Conservation (phyloP, 2,888 invertebrate genomes). For the Bugula neritina region DNA sequence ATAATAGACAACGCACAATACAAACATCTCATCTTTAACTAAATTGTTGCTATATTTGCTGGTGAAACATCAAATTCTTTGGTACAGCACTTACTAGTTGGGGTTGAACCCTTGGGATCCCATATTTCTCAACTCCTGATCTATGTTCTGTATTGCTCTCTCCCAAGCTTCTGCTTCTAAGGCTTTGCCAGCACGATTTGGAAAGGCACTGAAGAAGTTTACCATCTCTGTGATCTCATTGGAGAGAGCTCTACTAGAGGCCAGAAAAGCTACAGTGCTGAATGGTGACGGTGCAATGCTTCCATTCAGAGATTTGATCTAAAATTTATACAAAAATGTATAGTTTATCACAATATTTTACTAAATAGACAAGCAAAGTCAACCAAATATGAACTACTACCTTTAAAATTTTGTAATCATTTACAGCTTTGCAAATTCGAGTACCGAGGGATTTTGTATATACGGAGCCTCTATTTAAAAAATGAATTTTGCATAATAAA, state of each 20-base stretch:
- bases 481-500: too few relatives aligned
- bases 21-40: too few relatives aligned
- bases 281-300: background rate
- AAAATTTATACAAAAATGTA: background rate
- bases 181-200: background rate
- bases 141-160: background rate
- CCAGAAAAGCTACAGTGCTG: background rate
- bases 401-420: too few relatives aligned
- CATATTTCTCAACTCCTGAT: background rate
- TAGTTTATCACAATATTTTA: too few relatives aligned
- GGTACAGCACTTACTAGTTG: constrained; percentile 1
- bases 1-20: background rate
- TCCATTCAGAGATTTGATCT: background rate
- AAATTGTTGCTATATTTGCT: too few relatives aligned
- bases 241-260: background rate
- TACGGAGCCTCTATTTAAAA: too few relatives aligned
- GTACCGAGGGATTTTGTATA: too few relatives aligned
- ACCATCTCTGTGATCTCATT: background rate
- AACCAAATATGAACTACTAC: too few relatives aligned
- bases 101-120: background rate
- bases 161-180: background rate
- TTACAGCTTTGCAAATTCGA: too few relatives aligned
- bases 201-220: background rate
- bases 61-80: too few relatives aligned
- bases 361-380: too few relatives aligned